A percentile compares a stretch with the other conserved stretches of the same genome.
Conservation (phyloP, 2,888 invertebrate genomes). For the Lamellibrachia columna region DNA sequence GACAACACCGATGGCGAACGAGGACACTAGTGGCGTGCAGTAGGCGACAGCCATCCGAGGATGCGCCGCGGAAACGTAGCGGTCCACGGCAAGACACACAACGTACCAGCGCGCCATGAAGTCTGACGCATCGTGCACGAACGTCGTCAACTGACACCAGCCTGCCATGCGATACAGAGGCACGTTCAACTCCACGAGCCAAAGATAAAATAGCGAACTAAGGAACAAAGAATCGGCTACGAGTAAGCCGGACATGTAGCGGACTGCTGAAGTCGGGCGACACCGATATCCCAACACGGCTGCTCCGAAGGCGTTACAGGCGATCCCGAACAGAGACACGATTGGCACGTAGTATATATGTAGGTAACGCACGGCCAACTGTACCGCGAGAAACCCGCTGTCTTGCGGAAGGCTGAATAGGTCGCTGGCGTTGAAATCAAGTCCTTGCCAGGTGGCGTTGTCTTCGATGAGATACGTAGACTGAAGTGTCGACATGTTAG, state of each 20-base stretch:
- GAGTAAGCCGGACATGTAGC: background rate
- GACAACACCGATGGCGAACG: background rate
- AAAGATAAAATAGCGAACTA: background rate
- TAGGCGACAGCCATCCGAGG: background rate
- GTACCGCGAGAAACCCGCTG: background rate
- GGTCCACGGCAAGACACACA: background rate
- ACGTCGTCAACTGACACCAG: background rate
- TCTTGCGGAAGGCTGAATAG: background rate
- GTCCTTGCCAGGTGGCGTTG: background rate
- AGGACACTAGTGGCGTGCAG: background rate
- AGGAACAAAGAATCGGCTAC: background rate
- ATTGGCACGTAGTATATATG: background rate
- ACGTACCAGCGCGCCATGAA: background rate
- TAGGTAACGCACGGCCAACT: background rate
- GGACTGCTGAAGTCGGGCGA: background rate
- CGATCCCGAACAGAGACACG: background rate
- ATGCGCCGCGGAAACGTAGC: background rate
- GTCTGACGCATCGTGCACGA: background rate
- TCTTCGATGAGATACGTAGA: background rate
- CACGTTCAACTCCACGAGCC: background rate
- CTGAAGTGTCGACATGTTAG: background rate
- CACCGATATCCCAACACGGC: background rate
- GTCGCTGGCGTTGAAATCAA: background rate
- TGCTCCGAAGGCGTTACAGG: background rate
- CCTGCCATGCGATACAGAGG: background rate